Base-by-base conservation (phyloP, 1,140 invertebrate species). In the Monomorium pharaonis region DNA sequence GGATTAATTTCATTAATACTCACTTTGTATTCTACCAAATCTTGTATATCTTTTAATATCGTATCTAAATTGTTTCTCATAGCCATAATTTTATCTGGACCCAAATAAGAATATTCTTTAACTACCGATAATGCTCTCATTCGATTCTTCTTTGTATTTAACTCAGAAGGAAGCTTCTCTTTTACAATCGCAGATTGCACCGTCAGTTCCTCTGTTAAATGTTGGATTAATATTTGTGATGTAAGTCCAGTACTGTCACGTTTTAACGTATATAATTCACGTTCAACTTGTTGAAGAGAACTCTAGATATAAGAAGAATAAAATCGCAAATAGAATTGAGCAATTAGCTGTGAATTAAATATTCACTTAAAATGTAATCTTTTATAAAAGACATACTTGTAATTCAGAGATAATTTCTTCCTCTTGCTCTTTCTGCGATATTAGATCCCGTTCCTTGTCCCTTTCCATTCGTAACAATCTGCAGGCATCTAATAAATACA, bases 131-230 rank as follows among this genome's bases (percentile, higher is more conserved):
- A 95, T 78, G 98, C 97, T 75, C 96, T 96, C 12, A 98, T 95
- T 84, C 97, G 96, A 89, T 96, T 96, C 91, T 96, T 96, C 49
- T 96, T 94, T 1, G 93, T 92, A 4, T 94, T 90, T 37, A 97
- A 95, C 93, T 98, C 98, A 89, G 97, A 96, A 0, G 98, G 97
- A 27, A 98, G 92, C 92, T 98, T 97, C 92, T 98, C 97, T 67
- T 97, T 97, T 0, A 97, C 96, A 21, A 98, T 96, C 91, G 98
- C 91, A 3, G 86, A 93, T 60, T 92, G 90, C 0, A 96, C 96
- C 90, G 97, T 97, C 10, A 97, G 96, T 95, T 98, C 98, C 93
- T 98, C 98, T 86, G 97, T 96, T 51, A 98, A 93, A 91, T 96
- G 96, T 94, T 97, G 96, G 24, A 98, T 94, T 5, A 96, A 94